These are phyloP conservation scores for Eupelmus urozonus DNA, from an alignment of 2,888 invertebrate genomes.

Conservation along the genomic window DNA sequence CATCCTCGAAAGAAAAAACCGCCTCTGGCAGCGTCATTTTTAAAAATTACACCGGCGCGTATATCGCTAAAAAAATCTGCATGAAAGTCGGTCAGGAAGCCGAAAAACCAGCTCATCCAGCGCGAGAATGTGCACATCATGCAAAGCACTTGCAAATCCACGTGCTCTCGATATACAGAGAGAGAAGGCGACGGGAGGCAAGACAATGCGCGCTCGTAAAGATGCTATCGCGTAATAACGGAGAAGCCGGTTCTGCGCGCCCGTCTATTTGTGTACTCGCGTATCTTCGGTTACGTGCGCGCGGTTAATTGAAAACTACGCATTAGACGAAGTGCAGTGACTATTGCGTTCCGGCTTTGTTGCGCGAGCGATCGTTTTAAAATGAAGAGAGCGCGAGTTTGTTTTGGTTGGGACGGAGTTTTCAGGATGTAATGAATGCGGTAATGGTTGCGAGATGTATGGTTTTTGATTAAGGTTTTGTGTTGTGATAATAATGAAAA, in stretches of 20 bases:
- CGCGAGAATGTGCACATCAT: slow-evolving; percentile 4
- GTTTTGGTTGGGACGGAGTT: too few species aligned
- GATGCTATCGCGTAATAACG: slow-evolving; percentile 43
- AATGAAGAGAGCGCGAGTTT: too few species aligned
- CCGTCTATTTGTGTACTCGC: neutral
- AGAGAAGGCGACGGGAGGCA: neutral
- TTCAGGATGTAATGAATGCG: too few species aligned
- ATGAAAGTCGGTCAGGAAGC: slow-evolving; percentile 35
- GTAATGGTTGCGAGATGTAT: too few species aligned
- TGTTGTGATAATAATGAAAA: too few species aligned
- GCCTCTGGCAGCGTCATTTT: neutral
- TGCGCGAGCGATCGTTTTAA: too few species aligned
- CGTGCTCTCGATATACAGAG: slow-evolving; percentile 17
- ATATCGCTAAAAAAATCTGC: neutral
- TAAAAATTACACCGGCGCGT: neutral
- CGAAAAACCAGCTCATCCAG: slow-evolving; percentile 14
- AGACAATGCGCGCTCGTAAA: slow-evolving; percentile 42
- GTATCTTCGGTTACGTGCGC: neutral
- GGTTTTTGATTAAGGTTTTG: too few species aligned
- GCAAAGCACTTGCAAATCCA: slow-evolving; percentile 24
- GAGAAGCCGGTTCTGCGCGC: neutral
- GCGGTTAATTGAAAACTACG: slow-evolving; percentile 32
- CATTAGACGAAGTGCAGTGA: neutral
- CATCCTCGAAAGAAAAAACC: neutral
- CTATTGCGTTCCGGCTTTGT: neutral